These are phyloP conservation scores for Murina feae DNA, from an alignment of 2,113 vertebrate species.

Conservation along the genomic window DNA sequence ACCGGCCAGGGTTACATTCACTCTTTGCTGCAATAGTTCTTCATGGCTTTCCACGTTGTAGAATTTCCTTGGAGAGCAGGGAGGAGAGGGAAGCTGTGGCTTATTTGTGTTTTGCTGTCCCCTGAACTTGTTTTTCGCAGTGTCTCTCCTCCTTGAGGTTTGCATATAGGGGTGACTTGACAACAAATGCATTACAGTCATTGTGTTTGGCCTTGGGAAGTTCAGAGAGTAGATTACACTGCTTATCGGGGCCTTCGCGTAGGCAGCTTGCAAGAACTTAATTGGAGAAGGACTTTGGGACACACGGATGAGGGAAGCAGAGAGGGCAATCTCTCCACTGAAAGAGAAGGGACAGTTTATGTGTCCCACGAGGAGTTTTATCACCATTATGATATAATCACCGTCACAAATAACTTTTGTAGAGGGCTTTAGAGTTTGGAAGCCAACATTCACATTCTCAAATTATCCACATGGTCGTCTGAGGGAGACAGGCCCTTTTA, in stretches of 20 bases:
- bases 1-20: not conserved
- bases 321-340: not conserved
- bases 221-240: not conserved
- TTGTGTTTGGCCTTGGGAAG: not conserved
- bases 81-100: not conserved
- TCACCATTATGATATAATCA: not conserved
- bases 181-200: not conserved
- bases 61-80: not conserved
- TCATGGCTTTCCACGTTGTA: not conserved
- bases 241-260: not conserved
- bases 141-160: not conserved
- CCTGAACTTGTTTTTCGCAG: not conserved
- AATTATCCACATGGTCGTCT: not conserved
- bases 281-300: not conserved
- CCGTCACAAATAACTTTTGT: not conserved
- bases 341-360: not conserved
- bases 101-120: not conserved
- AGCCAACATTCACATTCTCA: not conserved
- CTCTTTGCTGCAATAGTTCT: not conserved
- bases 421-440: not conserved
- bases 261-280: not conserved
- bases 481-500: not conserved
- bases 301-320: not conserved
- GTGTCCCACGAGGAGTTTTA: not conserved
- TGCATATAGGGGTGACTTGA: not conserved